phyloP scores from a whole-genome alignment of 2,888 invertebrate genomes.

The Escarpia spicata region DNA sequence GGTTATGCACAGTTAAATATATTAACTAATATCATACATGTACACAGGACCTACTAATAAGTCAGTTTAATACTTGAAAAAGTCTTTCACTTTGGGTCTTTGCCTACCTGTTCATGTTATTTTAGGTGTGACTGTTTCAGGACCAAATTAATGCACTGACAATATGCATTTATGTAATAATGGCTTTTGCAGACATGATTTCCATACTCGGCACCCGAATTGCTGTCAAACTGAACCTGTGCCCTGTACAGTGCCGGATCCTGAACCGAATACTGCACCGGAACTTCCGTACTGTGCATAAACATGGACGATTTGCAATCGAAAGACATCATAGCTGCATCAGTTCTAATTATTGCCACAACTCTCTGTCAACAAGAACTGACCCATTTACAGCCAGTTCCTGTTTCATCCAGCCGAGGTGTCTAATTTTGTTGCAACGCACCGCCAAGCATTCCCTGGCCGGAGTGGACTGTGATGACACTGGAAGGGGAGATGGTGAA shows the following conservation, averaged over 20 bases:
- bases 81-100: no score
- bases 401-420: background rate
- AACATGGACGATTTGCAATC: background rate
- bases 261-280: background rate
- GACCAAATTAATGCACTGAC: no score
- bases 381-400: background rate
- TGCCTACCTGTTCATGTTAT: no score
- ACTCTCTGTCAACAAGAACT: background rate
- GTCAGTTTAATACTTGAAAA: no score
- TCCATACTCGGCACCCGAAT: background rate
- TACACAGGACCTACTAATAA: no score
- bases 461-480: background rate
- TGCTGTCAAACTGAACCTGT: background rate
- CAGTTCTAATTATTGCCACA: background rate
- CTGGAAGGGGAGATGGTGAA: background rate
- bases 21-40: no score
- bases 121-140: no score
- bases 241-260: background rate
- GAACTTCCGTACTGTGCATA: background rate
- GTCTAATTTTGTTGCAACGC: background rate
- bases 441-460: background rate
- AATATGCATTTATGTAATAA: no score
- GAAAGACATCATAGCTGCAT: background rate
- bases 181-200: background rate
- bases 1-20: no score